Conservation (phyloP, 2,113 vertebrate species). For the Misgurnus mizolepis region DNA sequence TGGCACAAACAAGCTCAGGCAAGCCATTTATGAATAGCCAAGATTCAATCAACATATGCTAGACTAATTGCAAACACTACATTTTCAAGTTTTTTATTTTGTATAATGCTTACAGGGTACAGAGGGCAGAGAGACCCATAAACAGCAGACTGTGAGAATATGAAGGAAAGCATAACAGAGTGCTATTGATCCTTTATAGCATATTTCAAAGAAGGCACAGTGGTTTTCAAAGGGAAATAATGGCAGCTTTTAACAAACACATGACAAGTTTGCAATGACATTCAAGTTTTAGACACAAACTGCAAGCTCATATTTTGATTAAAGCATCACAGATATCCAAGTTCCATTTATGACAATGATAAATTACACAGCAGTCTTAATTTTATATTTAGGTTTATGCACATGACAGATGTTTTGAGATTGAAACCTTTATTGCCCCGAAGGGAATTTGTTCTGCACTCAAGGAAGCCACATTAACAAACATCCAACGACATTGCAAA, state of each 20-base stretch:
- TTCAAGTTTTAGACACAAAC: too few species aligned
- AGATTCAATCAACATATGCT: conserved; percentile 22
- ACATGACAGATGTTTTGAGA: too few species aligned
- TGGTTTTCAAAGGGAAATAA: conserved; percentile 5
- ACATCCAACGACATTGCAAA: too few species aligned
- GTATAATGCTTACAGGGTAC: neutral
- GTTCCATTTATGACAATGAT: too few species aligned
- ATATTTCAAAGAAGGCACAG: conserved; percentile 29
- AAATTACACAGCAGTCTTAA: too few species aligned
- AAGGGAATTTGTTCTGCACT: too few species aligned
- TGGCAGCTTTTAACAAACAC: neutral
- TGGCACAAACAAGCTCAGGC: conserved; percentile 34
- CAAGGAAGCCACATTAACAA: too few species aligned
- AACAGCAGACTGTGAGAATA: neutral
- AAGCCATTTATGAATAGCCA: conserved; percentile 20
- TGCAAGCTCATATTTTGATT: neutral
- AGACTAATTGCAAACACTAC: conserved; percentile 19
- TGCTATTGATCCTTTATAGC: conserved; percentile 48
- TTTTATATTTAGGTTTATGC: too few species aligned
- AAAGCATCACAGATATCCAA: neutral
- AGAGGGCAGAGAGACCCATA: conserved; percentile 24
- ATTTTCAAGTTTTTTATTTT: conserved; percentile 12
- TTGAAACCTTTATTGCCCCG: too few species aligned
- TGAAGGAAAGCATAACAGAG: conserved; percentile 40
- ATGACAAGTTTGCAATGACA: neutral